Percentiles rank a stretch among this genome's conserved stretches.
Conservation (phyloP, 1,140 invertebrate species). For the Amphibalanus amphitrite region DNA sequence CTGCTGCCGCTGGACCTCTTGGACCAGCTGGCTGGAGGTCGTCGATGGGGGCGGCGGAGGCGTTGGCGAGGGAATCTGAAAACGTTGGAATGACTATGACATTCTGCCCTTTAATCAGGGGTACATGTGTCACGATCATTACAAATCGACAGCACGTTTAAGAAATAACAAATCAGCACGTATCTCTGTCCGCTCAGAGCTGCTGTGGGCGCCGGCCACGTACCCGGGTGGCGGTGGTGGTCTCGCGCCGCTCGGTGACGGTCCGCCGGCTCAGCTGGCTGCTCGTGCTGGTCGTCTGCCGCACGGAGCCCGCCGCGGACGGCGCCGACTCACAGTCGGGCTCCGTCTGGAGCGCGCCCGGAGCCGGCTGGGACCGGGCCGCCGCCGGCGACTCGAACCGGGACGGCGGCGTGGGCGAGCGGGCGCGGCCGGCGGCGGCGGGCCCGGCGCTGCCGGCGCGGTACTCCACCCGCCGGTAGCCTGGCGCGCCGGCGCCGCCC, state of each 20-base stretch:
- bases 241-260: neutral
- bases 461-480: neutral
- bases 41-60: too few relatives aligned
- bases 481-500: slow-evolving; percentile 13
- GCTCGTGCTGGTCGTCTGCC: neutral
- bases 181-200: too few relatives aligned
- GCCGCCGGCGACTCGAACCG: slow-evolving; percentile 13
- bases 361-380: neutral
- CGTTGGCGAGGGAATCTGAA: neutral
- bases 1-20: neutral
- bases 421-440: too few relatives aligned
- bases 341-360: neutral
- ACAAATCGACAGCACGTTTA: too few relatives aligned
- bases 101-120: too few relatives aligned
- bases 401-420: slow-evolving; percentile 17
- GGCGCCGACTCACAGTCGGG: neutral
- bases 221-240: neutral
- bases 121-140: too few relatives aligned
- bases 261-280: neutral
- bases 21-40: neutral
- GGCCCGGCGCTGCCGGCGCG: too few relatives aligned
- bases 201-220: too few relatives aligned
- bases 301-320: neutral
- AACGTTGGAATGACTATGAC: neutral
- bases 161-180: too few relatives aligned